Conservation (phyloP, 2,113 vertebrate species). For the Amphiprion ocellaris region DNA sequence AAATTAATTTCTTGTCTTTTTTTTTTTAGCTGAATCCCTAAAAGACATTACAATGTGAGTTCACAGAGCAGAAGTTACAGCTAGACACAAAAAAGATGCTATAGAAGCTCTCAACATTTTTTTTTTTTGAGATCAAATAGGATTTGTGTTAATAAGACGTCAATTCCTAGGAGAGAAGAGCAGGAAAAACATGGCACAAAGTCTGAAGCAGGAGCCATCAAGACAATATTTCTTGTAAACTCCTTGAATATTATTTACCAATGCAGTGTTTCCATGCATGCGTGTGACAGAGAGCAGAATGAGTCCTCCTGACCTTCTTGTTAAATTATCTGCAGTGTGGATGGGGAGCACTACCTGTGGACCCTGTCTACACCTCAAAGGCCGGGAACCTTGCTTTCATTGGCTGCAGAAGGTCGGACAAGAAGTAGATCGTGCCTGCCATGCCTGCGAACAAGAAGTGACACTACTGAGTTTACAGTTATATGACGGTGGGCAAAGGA, state of each 20-base stretch:
- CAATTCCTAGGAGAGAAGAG: constrained; percentile 5
- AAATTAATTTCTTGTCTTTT: too few species aligned
- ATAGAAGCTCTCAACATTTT: too few species aligned
- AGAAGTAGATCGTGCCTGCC: constrained; percentile 98
- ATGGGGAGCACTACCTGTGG: constrained; percentile 13
- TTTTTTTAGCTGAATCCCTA: too few species aligned
- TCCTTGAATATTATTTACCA: not conserved
- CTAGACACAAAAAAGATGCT: too few species aligned
- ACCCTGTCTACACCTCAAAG: constrained; percentile 88
- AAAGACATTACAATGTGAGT: too few species aligned
- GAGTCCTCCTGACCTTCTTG: constrained; percentile 7
- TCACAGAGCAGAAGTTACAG: too few species aligned
- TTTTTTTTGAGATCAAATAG: not conserved
- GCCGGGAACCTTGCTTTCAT: constrained; percentile 92
- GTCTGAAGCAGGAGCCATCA: not conserved
- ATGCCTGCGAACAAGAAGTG: constrained; percentile 85
- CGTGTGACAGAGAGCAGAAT: constrained; percentile 13
- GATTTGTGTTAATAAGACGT: constrained; percentile 12
- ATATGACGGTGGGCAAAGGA: too few species aligned
- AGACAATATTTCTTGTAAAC: not conserved
- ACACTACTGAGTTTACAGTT: not conserved
- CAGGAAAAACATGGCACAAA: constrained; percentile 31
- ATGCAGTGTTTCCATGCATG: not conserved
- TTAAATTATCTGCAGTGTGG: not conserved
- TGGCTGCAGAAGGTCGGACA: constrained; percentile 93